Percentiles rank a stretch among this genome's conserved stretches.
Conservation (phyloP, 2,113 vertebrate genomes). For the Antigone vipio region DNA sequence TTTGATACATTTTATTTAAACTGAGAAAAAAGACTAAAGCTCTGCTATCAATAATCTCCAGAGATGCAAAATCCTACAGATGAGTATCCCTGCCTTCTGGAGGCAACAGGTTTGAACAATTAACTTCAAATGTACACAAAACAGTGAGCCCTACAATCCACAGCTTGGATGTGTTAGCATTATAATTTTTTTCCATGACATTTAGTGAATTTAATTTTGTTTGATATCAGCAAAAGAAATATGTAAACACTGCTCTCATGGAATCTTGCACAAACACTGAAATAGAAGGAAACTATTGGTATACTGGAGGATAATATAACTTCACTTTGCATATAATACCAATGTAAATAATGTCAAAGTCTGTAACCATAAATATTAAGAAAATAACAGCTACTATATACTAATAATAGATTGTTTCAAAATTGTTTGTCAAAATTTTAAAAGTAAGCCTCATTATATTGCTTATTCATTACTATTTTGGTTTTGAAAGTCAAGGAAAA, state of each 20-base stretch:
- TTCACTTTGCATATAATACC: background rate
- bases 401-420: background rate
- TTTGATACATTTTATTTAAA: background rate
- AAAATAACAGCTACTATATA: background rate
- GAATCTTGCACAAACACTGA: background rate
- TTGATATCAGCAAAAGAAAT: background rate
- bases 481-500: background rate
- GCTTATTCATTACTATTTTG: background rate
- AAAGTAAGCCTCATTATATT: background rate
- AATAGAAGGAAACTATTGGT: background rate
- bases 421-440: background rate
- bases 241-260: background rate
- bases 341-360: background rate
- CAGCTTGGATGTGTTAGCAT: too few species aligned
- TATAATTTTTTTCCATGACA: background rate
- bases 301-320: background rate
- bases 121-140: background rate
- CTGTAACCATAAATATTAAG: background rate
- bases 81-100: background rate
- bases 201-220: background rate
- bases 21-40: background rate
- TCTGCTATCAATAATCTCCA: background rate
- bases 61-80: background rate
- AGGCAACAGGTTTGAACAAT: background rate
- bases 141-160: background rate